Evolutionary conservation across 2,797 vertebrate species (phyloP).

Genomic region (Liasis olivaceus): DNA sequence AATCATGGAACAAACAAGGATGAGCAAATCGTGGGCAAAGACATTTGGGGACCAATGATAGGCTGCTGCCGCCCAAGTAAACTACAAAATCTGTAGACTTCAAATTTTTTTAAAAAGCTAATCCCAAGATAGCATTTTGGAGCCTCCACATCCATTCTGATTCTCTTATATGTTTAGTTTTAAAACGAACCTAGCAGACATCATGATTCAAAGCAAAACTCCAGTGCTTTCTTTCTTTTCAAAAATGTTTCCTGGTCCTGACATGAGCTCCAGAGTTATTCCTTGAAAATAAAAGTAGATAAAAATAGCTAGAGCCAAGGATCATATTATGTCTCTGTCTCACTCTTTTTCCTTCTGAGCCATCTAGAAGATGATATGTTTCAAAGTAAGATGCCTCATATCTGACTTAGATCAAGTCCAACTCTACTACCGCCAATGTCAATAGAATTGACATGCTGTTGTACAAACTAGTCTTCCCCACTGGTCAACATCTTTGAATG

Average conservation of each 20-base stretch:
- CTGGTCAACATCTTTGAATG: conserved; percentile 1
- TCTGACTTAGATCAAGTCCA: neutral
- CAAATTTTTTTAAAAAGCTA: neutral
- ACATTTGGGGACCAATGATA: neutral
- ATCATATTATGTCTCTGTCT: neutral
- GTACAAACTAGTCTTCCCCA: conserved; percentile 1
- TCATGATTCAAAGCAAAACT: neutral
- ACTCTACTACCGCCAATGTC: neutral
- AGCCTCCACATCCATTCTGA: neutral
- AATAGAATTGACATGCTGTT: neutral
- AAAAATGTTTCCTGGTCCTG: neutral
- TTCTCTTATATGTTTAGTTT: neutral
- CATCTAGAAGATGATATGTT: neutral
- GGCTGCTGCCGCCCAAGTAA: neutral
- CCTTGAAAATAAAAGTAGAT: neutral
- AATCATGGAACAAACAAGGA: neutral
- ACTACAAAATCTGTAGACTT: neutral
- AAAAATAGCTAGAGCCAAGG: neutral
- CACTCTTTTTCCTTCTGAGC: neutral
- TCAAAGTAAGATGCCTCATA: neutral
- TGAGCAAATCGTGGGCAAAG: neutral
- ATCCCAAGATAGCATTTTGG: neutral
- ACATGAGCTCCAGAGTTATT: neutral
- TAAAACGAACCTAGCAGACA: neutral
- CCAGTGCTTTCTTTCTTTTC: neutral